Conservation (phyloP, 2,888 invertebrate species). For the Athalia circularis region DNA sequence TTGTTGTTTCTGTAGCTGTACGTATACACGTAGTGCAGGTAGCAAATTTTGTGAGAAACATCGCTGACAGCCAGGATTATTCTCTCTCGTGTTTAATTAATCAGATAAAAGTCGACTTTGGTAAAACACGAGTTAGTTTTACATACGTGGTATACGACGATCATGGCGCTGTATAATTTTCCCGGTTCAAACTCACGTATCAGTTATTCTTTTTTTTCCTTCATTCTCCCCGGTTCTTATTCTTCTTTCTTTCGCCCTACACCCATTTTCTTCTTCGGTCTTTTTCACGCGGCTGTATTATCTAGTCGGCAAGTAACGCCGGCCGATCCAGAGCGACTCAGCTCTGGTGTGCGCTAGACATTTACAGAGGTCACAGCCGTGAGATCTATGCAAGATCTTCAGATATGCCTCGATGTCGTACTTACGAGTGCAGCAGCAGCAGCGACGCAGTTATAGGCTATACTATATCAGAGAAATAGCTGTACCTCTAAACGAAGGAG, state of each 20-base stretch:
- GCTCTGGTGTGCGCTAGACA: conserved; percentile 55
- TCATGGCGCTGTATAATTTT: conserved; percentile 1
- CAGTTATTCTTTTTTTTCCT: neutral
- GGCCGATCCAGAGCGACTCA: conserved; percentile 47
- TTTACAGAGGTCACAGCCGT: conserved; percentile 68
- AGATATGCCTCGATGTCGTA: conserved; percentile 65
- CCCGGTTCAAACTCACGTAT: neutral
- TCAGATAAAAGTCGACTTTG: conserved; percentile 56
- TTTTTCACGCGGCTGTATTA: neutral
- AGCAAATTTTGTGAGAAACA: conserved; percentile 41
- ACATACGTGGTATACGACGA: conserved; percentile 21
- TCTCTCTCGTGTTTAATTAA: conserved; percentile 54
- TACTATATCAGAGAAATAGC: neutral
- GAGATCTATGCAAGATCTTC: conserved; percentile 70
- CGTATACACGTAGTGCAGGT: neutral
- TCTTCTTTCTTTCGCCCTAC: neutral
- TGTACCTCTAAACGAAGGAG: neutral
- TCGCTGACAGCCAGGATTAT: conserved; percentile 39
- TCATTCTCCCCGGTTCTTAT: neutral
- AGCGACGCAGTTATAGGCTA: neutral
- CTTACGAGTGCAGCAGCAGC: conserved; percentile 27
- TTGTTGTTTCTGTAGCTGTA: too few relatives aligned
- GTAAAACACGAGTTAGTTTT: conserved; percentile 40
- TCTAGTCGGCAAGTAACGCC: neutral
- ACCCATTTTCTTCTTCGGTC: neutral